Evolutionary conservation across 2,888 invertebrate species (phyloP), one percentile per base, ranked within the genome.

Genomic region (Sericinus montela): DNA sequence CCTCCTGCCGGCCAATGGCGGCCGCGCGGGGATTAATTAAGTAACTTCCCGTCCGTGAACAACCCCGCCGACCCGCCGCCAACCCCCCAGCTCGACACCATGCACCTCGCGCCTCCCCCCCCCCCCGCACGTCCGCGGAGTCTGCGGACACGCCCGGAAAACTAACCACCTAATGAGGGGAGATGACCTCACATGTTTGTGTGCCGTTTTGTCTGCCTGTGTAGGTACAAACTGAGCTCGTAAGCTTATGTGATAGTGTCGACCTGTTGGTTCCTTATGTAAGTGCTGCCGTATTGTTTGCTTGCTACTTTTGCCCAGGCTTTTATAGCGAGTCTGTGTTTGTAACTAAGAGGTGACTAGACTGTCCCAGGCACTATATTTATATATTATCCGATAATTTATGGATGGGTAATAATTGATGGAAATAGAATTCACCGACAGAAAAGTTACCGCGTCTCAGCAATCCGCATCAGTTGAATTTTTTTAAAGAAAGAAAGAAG

Each of bases 101-200:
- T 66, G 65, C 71, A 66, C 72, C 74, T 66, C 74, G 32, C 67
- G 58, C 65, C 69, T 70, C 72, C 65, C 68, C 67, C 62, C 73
- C 69, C 71, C 72, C 65, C 68, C 67, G 63, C 73, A 55, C 60
- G 55, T 55, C 65, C 74, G 68, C 74, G 84, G 85, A 84, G 81
- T 81, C 86, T 85, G 87, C 83, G 87, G 87, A 85, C 86, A 86
- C 85, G 86, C 88, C 85, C 86, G 88, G 86, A 85, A 87, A 88
- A 88, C 87, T 87, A 88, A 87, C 87, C 87, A 84, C 85, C 85
- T 88, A 88, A 88, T 87, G 87, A 88, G 87, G 87, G 87, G 87
- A 87, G 87, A 88, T 88, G 87, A 88, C 87, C 87, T 85, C 84
- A 79, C 81, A 80, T 80, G 78, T 74, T 77, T 80, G 85, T 85